Percentiles rank a stretch among this genome's conserved stretches.
phyloP scores from a whole-genome alignment of 2,797 vertebrate genomes.

The Chiroxiphia lanceolata region DNA sequence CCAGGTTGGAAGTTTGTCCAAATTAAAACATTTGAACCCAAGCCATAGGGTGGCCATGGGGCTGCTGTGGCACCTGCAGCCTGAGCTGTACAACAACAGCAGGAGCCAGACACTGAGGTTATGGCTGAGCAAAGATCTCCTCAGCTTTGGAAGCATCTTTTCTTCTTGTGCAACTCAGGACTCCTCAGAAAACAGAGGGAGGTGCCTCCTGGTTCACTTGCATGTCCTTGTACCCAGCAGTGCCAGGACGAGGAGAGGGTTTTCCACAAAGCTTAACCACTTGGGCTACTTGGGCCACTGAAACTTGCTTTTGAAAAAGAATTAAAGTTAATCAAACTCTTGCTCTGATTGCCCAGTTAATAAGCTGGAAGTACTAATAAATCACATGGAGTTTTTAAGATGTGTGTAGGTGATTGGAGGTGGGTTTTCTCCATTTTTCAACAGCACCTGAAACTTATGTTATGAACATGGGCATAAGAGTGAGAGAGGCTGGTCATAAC shows the following conservation, averaged over 20 bases:
- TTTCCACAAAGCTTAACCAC: neutral
- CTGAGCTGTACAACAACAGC: neutral
- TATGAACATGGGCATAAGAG: rapidly evolving
- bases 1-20: neutral
- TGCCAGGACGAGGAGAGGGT: neutral
- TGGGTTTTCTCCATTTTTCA: neutral
- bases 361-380: neutral
- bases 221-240: neutral
- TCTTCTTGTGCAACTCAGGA: neutral
- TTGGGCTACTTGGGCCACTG: neutral
- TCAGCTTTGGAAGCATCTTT: neutral
- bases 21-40: neutral
- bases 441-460: neutral
- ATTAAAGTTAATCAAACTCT: neutral
- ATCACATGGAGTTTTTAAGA: neutral
- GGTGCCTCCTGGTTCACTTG: neutral
- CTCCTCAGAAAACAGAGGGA: neutral
- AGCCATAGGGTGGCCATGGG: rapidly evolving
- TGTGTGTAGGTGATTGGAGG: neutral
- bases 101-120: neutral
- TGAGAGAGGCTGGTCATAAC: rapidly evolving
- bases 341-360: neutral
- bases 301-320: neutral
- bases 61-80: neutral
- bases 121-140: neutral